A percentile compares a stretch with the other conserved stretches of the same genome.
Conservation (phyloP, 92 coral and sea anemone species). For the Epizoanthus stellaris region DNA sequence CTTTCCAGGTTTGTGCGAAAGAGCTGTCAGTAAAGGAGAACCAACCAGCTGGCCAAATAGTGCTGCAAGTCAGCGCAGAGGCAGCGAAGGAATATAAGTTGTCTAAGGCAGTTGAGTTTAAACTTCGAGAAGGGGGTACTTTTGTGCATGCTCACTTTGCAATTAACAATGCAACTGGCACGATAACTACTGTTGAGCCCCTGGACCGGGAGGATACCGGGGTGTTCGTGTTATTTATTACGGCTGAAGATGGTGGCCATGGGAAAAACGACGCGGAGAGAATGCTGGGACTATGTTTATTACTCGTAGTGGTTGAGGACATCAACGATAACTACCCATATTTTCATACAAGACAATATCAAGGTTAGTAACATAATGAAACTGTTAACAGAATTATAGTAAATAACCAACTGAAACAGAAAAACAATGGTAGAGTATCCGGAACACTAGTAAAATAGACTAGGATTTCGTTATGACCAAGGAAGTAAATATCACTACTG, state of each 20-base stretch:
- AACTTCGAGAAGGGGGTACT: constrained; percentile 52
- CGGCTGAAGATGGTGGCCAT: constrained; percentile 87
- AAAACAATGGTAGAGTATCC: too few relatives aligned
- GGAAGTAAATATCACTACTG: too few relatives aligned
- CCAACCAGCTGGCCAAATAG: constrained; percentile 66
- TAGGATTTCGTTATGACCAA: too few relatives aligned
- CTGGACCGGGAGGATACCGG: constrained; percentile 76
- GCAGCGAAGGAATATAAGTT: constrained; percentile 61
- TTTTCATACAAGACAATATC: constrained; percentile 64
- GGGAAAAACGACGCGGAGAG: constrained; percentile 49
- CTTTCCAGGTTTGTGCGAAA: constrained; percentile 41
- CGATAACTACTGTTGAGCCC: constrained; percentile 50
- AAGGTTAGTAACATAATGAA: constrained; percentile 12
- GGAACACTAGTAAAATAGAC: too few relatives aligned
- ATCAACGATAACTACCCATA: constrained; percentile 83
- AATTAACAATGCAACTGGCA: constrained; percentile 84
- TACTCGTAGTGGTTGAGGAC: constrained; percentile 66
- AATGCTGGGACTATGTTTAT: constrained; percentile 66
- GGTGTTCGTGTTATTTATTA: constrained; percentile 55
- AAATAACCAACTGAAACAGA: too few relatives aligned
- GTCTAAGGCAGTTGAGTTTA: constrained; percentile 76
- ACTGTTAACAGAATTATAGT: too few relatives aligned
- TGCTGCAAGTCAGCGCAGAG: constrained; percentile 70
- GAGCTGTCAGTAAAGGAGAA: constrained; percentile 69
- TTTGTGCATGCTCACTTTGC: constrained; percentile 46